phyloP scores from a whole-genome alignment of 1,140 invertebrate species.

The Zaprionus taronus region DNA sequence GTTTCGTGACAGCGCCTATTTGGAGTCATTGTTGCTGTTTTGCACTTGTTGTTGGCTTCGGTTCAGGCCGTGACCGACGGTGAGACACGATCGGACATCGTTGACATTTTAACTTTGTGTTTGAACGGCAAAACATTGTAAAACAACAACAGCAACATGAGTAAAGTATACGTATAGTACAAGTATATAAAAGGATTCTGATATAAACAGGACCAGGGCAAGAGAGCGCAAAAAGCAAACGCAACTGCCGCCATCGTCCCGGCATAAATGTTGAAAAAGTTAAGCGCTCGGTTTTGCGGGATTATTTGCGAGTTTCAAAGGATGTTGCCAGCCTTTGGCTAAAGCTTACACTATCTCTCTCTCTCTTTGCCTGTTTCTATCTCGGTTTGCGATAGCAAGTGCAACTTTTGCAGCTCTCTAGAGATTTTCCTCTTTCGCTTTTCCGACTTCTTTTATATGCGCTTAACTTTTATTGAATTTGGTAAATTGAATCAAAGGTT shows the following conservation, averaged over 20 bases:
- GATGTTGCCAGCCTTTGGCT: conserved; percentile 66
- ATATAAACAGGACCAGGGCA: conserved; percentile 9
- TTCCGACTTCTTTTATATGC: conserved; percentile 21
- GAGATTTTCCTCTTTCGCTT: conserved; percentile 26
- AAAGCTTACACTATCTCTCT: background rate
- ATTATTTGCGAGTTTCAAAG: conserved; percentile 78
- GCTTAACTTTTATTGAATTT: conserved; percentile 62
- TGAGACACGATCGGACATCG: conserved; percentile 70
- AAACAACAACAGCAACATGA: conserved; percentile 30
- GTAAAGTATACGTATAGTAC: background rate
- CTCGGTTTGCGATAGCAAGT: conserved; percentile 2
- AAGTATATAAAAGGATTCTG: conserved; percentile 17
- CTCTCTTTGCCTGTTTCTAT: background rate
- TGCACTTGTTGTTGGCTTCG: conserved; percentile 27
- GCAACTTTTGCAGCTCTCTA: conserved; percentile 37
- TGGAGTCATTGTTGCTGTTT: conserved; percentile 42
- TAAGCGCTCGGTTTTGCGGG: conserved; percentile 77
- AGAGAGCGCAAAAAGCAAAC: conserved; percentile 30
- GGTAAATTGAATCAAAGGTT: conserved; percentile 72
- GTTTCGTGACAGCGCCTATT: conserved; percentile 32
- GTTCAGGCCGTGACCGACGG: conserved; percentile 8
- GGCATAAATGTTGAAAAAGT: conserved; percentile 75
- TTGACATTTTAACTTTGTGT: conserved; percentile 80
- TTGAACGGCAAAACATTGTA: conserved; percentile 65
- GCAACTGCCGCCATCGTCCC: conserved; percentile 3